Percentiles rank a stretch among this genome's conserved stretches.
phyloP scores from a whole-genome alignment of 2,888 invertebrate species.

The Spilosoma lubricipeda region DNA sequence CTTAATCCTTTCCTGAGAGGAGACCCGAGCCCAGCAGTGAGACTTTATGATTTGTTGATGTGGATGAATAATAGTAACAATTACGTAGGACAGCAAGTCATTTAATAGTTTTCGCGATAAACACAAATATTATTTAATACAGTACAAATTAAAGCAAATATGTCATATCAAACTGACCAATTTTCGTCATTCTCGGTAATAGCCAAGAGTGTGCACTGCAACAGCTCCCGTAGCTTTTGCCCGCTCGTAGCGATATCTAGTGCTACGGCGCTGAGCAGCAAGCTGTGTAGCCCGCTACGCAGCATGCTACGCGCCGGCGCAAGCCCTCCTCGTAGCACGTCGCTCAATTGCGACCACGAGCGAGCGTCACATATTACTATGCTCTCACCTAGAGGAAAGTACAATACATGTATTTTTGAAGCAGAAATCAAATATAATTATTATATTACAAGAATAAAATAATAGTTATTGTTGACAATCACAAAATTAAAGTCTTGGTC shows the following conservation, averaged over 20 bases:
- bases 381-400: constrained; percentile 89
- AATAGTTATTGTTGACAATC: no score
- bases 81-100: no score
- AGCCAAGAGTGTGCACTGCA: constrained; percentile 87
- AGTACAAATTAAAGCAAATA: not conserved
- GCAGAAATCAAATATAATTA: no score
- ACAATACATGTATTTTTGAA: not conserved
- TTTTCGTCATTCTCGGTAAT: constrained; percentile 38
- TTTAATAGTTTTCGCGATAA: not conserved
- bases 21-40: no score
- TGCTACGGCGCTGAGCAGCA: constrained; percentile 90
- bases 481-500: no score
- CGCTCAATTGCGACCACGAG: constrained; percentile 67
- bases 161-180: constrained; percentile 2
- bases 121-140: not conserved
- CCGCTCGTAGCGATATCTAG: constrained; percentile 87
- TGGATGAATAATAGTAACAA: not conserved
- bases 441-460: no score
- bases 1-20: no score
- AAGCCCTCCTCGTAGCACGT: constrained; percentile 59
- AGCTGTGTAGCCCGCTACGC: constrained; percentile 74
- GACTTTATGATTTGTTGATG: no score
- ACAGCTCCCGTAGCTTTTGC: constrained; percentile 81
- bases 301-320: constrained; percentile 84
- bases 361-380: constrained; percentile 89